These are phyloP conservation scores for Chanos chanos DNA, from an alignment of 2,797 vertebrate genomes.

Conservation along the genomic window DNA sequence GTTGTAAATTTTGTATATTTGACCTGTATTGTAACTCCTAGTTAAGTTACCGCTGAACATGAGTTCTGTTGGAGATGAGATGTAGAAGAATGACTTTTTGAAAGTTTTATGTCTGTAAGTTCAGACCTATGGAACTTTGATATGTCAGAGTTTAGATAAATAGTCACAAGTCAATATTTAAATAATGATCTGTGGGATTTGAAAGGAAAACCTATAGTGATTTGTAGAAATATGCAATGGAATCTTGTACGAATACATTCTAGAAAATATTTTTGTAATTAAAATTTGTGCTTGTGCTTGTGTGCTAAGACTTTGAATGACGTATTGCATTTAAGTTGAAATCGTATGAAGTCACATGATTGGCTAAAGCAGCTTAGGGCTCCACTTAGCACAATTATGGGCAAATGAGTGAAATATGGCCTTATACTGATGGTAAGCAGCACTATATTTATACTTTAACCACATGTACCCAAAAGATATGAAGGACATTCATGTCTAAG, in stretches of 20 bases:
- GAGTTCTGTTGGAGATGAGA: conserved; percentile 48
- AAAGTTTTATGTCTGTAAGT: conserved; percentile 37
- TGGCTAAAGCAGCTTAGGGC: too few relatives aligned
- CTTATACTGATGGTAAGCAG: too few relatives aligned
- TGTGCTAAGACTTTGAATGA: conserved; percentile 14
- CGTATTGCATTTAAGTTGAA: conserved; percentile 1
- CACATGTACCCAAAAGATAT: too few relatives aligned
- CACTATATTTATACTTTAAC: too few relatives aligned
- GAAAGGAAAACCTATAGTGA: background rate
- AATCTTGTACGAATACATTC: conserved; percentile 6
- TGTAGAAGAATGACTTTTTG: background rate
- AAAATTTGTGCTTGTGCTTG: conserved; percentile 12
- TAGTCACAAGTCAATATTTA: background rate
- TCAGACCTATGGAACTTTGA: conserved; percentile 33
- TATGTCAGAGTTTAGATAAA: background rate
- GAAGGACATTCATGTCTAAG: too few relatives aligned
- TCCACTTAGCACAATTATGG: too few relatives aligned
- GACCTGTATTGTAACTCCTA: too few relatives aligned
- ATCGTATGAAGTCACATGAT: too few relatives aligned
- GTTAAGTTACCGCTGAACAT: too few relatives aligned
- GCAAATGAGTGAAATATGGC: too few relatives aligned
- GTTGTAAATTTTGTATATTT: conserved; percentile 46
- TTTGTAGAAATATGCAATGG: conserved; percentile 7
- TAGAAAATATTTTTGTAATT: conserved; percentile 6
- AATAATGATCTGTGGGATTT: background rate